These are phyloP conservation scores for Vireo griseus DNA, from an alignment of 2,797 vertebrate species.

Conservation along the genomic window DNA sequence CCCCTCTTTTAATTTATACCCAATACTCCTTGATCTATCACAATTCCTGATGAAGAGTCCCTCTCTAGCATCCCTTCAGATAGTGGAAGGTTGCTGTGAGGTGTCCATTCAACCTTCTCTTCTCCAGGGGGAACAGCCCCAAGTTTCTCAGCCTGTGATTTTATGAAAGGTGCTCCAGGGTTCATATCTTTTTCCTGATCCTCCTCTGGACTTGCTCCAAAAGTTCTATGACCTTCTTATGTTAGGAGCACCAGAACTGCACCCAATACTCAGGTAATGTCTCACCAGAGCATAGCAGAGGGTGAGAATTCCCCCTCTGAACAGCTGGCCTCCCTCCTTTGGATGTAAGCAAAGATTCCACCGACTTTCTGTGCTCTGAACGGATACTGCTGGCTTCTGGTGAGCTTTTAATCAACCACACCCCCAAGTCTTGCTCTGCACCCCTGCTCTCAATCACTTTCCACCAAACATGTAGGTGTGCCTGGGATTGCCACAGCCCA, in stretches of 20 bases:
- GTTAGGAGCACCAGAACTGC: not conserved
- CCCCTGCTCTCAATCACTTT: not conserved
- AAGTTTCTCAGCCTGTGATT: not conserved
- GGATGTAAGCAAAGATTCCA: not conserved
- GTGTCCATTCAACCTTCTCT: not conserved
- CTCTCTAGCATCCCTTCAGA: not conserved
- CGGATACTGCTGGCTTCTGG: rapidly evolving
- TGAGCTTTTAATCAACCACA: not conserved
- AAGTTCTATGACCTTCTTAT: rapidly evolving
- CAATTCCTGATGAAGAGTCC: not conserved
- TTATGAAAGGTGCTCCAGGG: not conserved
- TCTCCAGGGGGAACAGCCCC: not conserved
- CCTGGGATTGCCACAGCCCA: rapidly evolving
- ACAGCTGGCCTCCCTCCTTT: not conserved
- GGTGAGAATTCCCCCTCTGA: not conserved
- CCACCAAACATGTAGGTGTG: too few species aligned
- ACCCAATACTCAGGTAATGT: not conserved
- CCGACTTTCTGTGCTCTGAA: not conserved
- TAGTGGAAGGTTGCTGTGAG: not conserved
- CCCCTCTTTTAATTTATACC: not conserved
- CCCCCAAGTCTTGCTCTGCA: too few species aligned
- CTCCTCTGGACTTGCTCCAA: not conserved
- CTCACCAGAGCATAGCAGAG: not conserved
- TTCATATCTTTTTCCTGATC: too few species aligned
- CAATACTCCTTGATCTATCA: not conserved